A percentile compares a stretch with the other conserved stretches of the same genome.
Conservation (phyloP, 2,888 invertebrate genomes). For the Eupithecia vulgata region DNA sequence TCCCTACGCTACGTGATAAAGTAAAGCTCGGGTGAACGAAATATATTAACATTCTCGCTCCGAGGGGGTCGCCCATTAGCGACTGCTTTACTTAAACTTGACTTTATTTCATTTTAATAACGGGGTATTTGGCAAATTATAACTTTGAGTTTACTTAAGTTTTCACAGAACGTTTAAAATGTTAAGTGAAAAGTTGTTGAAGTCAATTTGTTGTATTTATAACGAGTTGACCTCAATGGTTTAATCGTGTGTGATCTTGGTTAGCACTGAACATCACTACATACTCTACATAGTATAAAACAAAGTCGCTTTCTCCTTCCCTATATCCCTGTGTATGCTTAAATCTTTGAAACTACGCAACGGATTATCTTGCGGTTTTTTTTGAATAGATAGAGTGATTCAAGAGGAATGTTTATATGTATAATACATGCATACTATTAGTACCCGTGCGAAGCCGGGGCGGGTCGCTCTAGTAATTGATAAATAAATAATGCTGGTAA, state of each 20-base stretch:
- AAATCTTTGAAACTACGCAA: no score
- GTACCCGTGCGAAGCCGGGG: no score
- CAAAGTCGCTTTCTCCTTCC: no score
- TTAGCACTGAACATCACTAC: neutral
- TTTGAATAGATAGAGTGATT: no score
- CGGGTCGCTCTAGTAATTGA: no score
- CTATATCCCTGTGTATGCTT: no score
- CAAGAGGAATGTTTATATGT: no score
- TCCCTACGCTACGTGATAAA: slow-evolving; percentile 24
- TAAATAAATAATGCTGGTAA: neutral
- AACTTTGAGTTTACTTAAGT: slow-evolving; percentile 11
- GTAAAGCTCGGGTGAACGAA: slow-evolving; percentile 27
- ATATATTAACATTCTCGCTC: slow-evolving; percentile 25
- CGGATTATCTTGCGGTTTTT: no score
- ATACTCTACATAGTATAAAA: no score
- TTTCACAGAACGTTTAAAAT: slow-evolving; percentile 17
- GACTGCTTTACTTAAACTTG: slow-evolving; percentile 31
- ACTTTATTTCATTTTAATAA: slow-evolving; percentile 30
- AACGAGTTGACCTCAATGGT: slow-evolving; percentile 6
- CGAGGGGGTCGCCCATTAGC: slow-evolving; percentile 35
- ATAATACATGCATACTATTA: no score
- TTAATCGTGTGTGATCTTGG: slow-evolving; percentile 8
- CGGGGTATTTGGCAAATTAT: slow-evolving; percentile 10
- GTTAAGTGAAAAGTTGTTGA: slow-evolving; percentile 16
- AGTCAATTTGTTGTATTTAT: slow-evolving; percentile 6